Evolutionary conservation across 2,797 vertebrate species (phyloP).

Genomic region (Furcifer pardalis): DNA sequence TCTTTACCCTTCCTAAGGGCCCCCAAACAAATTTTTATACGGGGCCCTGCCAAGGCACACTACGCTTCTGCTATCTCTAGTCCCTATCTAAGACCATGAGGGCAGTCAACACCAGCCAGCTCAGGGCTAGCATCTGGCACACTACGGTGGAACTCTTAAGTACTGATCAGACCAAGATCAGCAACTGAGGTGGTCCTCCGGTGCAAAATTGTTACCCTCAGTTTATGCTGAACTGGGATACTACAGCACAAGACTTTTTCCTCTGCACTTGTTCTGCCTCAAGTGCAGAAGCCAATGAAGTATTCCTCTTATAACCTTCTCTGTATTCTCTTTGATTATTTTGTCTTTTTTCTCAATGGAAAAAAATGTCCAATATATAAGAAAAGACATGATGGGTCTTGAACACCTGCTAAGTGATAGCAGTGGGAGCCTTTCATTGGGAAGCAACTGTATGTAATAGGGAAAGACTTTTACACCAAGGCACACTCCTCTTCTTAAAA

Average conservation of each 20-base stretch:
- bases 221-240: background rate
- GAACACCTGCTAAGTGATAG: background rate
- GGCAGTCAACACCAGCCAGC: background rate
- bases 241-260: background rate
- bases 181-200: no score
- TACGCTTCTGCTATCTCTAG: no score
- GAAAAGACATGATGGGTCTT: background rate
- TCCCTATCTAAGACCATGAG: background rate
- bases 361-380: background rate
- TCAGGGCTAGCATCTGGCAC: background rate
- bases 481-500: background rate
- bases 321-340: background rate
- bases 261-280: background rate
- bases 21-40: no score
- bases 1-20: no score
- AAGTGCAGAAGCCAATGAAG: background rate
- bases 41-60: no score
- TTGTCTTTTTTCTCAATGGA: background rate
- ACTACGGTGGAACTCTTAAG: background rate
- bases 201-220: background rate
- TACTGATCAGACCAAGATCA: background rate
- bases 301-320: background rate
- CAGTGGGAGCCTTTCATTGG: background rate
- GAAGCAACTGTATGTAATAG: background rate
- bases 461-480: background rate